Percentiles rank a stretch among this genome's conserved stretches.
phyloP scores from a whole-genome alignment of 2,888 invertebrate species.

The Agrilus biguttatus region DNA sequence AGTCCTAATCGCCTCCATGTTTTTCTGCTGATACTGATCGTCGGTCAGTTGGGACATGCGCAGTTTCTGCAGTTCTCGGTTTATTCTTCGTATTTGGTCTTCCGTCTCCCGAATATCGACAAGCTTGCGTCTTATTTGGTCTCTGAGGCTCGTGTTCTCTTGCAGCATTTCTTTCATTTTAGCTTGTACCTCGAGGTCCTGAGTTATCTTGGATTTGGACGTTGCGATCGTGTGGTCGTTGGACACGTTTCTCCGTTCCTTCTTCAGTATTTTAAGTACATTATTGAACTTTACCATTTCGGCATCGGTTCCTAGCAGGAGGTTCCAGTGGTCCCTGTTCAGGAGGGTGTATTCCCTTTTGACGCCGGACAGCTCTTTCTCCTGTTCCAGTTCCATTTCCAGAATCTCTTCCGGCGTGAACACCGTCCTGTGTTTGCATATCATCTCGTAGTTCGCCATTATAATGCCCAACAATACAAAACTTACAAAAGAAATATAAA shows the following conservation, averaged over 20 bases:
- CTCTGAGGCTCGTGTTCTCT: too few species aligned
- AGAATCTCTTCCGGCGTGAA: too few species aligned
- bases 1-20: conserved; percentile 35
- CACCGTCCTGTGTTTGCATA: too few species aligned
- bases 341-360: too few species aligned
- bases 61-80: conserved; percentile 10
- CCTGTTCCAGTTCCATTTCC: too few species aligned
- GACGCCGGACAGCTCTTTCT: too few species aligned
- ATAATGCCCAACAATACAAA: too few species aligned
- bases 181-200: too few species aligned
- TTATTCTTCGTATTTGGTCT: neutral
- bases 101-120: neutral
- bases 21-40: conserved; percentile 31
- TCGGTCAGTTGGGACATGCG: conserved; percentile 34
- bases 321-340: neutral
- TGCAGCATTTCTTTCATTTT: too few species aligned
- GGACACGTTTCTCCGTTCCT: neutral
- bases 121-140: too few species aligned
- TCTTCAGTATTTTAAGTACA: neutral
- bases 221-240: neutral
- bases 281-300: neutral
- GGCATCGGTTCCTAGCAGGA: neutral
- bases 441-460: too few species aligned
- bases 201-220: neutral
- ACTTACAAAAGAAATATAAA: too few species aligned